Evolutionary conservation across 2,113 vertebrate genomes (phyloP).

Genomic region (Ardeotis arabs): DNA sequence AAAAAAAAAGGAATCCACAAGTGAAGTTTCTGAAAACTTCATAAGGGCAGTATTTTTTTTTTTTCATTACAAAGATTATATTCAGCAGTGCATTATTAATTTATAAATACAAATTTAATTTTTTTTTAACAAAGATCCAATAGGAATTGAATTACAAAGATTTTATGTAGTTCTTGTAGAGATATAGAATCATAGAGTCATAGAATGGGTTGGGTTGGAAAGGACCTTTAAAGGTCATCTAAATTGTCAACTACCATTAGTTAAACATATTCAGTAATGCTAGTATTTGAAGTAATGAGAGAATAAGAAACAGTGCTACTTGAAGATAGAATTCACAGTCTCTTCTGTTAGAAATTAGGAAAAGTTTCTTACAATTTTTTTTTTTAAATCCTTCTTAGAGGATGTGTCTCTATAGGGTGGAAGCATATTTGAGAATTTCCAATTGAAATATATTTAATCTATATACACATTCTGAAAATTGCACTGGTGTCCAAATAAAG

Average conservation of each 20-base stretch:
- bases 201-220: too few relatives aligned
- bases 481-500: neutral
- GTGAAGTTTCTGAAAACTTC: neutral
- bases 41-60: neutral
- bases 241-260: neutral
- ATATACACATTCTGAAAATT: neutral
- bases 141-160: neutral
- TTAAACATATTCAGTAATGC: neutral
- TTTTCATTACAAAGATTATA: neutral
- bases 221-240: too few relatives aligned
- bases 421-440: neutral
- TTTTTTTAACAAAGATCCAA: neutral
- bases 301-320: neutral
- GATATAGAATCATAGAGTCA: neutral
- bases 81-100: neutral
- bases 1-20: accelerated
- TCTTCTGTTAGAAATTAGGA: neutral
- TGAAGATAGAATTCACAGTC: neutral
- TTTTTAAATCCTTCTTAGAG: neutral
- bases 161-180: neutral
- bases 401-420: neutral
- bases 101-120: neutral
- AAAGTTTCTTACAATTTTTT: neutral
- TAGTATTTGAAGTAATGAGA: neutral
- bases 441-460: neutral